These are phyloP conservation scores for Limosa lapponica DNA, from an alignment of 2,797 vertebrate species.

Conservation along the genomic window DNA sequence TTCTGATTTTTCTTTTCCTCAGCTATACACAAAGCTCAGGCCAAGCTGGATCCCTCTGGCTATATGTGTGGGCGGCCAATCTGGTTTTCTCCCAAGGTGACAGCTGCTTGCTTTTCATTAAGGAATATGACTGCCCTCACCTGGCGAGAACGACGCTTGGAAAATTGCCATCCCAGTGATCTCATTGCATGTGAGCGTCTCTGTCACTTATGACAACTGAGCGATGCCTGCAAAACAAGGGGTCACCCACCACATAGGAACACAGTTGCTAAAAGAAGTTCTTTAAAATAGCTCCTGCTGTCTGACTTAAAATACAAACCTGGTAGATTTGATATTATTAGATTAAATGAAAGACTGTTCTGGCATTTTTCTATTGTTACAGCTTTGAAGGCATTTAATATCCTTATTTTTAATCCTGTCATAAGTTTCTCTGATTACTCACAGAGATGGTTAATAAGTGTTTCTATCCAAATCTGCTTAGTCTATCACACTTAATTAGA, in stretches of 20 bases:
- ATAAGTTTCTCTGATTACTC: background rate
- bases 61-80: background rate
- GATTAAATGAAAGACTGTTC: background rate
- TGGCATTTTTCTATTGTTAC: background rate
- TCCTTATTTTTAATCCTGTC: background rate
- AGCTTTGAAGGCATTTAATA: background rate
- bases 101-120: conserved; percentile 14
- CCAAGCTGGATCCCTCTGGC: conserved; percentile 16
- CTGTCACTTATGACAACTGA: background rate
- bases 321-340: background rate
- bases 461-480: background rate
- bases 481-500: background rate
- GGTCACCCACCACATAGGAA: background rate
- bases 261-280: background rate
- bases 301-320: background rate
- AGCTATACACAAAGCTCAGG: background rate
- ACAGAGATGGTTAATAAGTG: background rate
- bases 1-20: background rate
- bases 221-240: background rate
- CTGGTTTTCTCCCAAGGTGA: conserved; percentile 25
- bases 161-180: background rate
- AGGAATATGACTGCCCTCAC: conserved; percentile 68
- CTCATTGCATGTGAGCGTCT: background rate
- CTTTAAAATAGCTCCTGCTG: background rate
- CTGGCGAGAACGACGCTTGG: conserved; percentile 32